Evolutionary conservation across 2,113 vertebrate species (phyloP), one percentile per base, ranked within the genome.

Genomic region (Candoia aspera): DNA sequence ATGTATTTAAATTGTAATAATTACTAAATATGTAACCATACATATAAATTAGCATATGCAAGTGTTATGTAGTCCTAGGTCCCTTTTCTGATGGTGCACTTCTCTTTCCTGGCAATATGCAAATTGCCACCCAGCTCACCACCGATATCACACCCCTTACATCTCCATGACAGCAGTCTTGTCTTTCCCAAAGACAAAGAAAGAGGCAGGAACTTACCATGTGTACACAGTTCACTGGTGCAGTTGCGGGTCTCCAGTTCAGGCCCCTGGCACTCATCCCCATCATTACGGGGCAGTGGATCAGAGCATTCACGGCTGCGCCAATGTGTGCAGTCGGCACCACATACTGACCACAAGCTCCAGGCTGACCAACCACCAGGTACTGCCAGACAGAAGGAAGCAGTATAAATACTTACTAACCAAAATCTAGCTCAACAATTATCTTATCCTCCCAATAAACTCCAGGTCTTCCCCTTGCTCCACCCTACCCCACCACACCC

Each of bases 261-360:
- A 0, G 98, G 95, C 1, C 99, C 99, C 0, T 95, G 98, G 95
- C 99, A 99, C 10, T 99, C 98, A 93, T 97, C 99, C 62, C 99
- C 99, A 59, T 99, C 99, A 0, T 99, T 99, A 92, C 98, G 98
- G 0, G 99, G 99, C 0, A 97, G 97, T 0, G 99, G 99, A 93
- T 99, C 98, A 0, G 98, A 98, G 95, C 99, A 99, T 94, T 99
- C 99, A 0, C 99, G 98, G 96, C 98, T 99, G 90, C 99, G 97
- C 99, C 99, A 99, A 97, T 98, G 98, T 0, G 98, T 98, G 93
- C 99, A 99, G 95, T 99, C 99, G 0, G 98, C 97, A 1, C 98
- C 98, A 0, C 99, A 99, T 12, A 98, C 97, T 0, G 99, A 99
- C 99, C 99, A 99, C 93, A 99, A 98, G 97, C 98, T 99, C 99